Conservation (phyloP, 1,140 invertebrate genomes). For the Hesperophylax magnus region DNA sequence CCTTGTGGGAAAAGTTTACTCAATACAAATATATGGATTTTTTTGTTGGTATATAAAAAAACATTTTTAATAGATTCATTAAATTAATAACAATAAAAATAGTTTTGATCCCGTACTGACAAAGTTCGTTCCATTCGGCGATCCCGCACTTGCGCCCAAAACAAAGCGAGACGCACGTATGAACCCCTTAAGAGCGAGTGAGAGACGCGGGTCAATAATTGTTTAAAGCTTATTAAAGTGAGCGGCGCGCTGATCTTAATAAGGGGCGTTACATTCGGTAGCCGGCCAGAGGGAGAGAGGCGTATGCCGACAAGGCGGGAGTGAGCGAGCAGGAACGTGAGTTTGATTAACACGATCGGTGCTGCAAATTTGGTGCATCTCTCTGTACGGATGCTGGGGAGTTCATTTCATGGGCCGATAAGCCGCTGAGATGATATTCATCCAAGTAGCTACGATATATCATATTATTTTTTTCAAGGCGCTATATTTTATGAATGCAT, state of each 20-base stretch:
- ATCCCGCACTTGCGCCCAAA: not conserved
- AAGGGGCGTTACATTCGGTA: constrained; percentile 63
- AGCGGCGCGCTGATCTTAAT: constrained; percentile 62
- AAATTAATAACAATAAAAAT: constrained; percentile 6
- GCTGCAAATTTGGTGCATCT: constrained; percentile 21
- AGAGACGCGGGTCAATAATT: constrained; percentile 60
- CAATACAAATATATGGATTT: no score
- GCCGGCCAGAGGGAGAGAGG: constrained; percentile 53
- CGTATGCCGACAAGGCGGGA: constrained; percentile 21
- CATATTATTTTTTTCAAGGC: no score
- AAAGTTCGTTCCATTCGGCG: constrained; percentile 20
- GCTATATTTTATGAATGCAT: no score
- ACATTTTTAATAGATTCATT: not conserved
- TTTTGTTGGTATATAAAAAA: no score
- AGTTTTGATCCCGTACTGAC: constrained; percentile 2
- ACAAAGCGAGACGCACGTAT: not conserved
- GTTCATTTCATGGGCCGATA: not conserved
- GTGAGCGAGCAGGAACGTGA: constrained; percentile 55
- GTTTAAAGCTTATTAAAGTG: constrained; percentile 63
- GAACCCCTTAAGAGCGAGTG: constrained; percentile 25
- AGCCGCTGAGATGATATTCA: not conserved
- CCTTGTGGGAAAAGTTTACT: no score
- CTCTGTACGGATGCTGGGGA: constrained; percentile 2
- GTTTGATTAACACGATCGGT: constrained; percentile 61
- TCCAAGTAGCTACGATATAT: no score